Evolutionary conservation across 1,140 invertebrate genomes (phyloP).

Genomic region (Pseudachorutes palmiensis): DNA sequence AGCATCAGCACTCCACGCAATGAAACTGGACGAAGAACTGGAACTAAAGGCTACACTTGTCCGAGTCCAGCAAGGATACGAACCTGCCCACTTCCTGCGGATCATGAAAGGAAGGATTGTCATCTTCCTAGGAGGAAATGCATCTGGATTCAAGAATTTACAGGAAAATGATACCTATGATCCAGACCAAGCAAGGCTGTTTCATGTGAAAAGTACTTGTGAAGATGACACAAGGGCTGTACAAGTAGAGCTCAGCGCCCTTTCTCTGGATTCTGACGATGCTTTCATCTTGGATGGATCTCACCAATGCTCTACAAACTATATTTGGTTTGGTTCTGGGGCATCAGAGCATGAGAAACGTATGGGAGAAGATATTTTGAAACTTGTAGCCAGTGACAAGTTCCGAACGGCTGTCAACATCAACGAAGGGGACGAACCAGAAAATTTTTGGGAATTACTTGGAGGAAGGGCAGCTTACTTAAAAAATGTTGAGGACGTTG

Average conservation of each 20-base stretch:
- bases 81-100: conserved; percentile 64
- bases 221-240: conserved; percentile 54
- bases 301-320: conserved; percentile 1
- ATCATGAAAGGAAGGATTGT: conserved; percentile 62
- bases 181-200: conserved; percentile 52
- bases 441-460: conserved; percentile 65
- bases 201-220: conserved; percentile 51
- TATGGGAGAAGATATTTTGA: conserved; percentile 50
- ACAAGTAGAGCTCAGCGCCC: conserved; percentile 54
- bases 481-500: conserved; percentile 42
- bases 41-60: conserved; percentile 54
- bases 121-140: conserved; percentile 52
- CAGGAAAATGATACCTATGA: conserved; percentile 55
- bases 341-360: conserved; percentile 57
- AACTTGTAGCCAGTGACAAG: conserved; percentile 48
- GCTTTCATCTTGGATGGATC: conserved; percentile 58
- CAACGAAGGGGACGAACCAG: conserved; percentile 61
- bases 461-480: conserved; percentile 56
- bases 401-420: conserved; percentile 46
- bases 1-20: conserved; percentile 54
- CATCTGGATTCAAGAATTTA: conserved; percentile 50
- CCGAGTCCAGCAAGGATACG: conserved; percentile 61
- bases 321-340: conserved; percentile 44
- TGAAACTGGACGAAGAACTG: conserved; percentile 54
- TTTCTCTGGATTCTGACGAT: conserved; percentile 59